Evolutionary conservation across 1,140 invertebrate genomes (phyloP).

Genomic region (Drosophila pandora): DNA sequence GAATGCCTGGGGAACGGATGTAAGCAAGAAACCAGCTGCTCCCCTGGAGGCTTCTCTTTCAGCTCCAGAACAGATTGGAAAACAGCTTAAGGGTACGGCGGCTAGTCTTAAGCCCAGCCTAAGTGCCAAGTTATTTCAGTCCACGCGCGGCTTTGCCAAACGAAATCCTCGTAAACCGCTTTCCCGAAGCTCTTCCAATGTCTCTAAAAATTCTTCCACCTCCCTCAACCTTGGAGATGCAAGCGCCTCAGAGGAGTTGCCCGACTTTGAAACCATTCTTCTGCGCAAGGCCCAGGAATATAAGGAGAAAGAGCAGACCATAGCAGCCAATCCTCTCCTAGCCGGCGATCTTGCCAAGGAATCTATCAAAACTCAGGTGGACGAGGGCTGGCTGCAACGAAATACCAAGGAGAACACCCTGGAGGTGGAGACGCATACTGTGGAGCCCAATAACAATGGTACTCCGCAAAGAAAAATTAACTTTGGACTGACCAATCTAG

Average conservation of each 20-base stretch:
- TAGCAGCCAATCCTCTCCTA: conserved; percentile 48
- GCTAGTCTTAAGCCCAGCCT: conserved; percentile 84
- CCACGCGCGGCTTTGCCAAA: conserved; percentile 86
- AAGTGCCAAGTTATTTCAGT: conserved; percentile 88
- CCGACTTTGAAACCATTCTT: conserved; percentile 80
- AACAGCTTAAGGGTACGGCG: conserved; percentile 43
- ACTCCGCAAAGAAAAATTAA: conserved; percentile 35
- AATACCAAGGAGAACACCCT: conserved; percentile 59
- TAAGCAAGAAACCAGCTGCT: conserved; percentile 84
- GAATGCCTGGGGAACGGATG: conserved; percentile 86
- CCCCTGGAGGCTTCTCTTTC: conserved; percentile 24
- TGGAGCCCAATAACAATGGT: conserved; percentile 49
- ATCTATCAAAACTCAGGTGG: conserved; percentile 65
- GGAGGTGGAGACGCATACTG: conserved; percentile 6
- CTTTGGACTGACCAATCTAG: conserved; percentile 65
- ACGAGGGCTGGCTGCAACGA: conserved; percentile 70
- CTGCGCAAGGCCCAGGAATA: conserved; percentile 75
- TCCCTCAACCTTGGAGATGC: neutral
- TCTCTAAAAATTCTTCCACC: neutral
- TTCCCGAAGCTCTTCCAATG: conserved; percentile 60
- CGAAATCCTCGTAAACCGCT: conserved; percentile 90
- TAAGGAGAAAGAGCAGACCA: conserved; percentile 39
- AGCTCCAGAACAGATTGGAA: neutral
- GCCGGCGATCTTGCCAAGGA: conserved; percentile 49
- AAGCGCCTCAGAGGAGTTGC: conserved; percentile 49